Conservation (phyloP, 2,797 vertebrate species). For the Lepus oiostolus region DNA sequence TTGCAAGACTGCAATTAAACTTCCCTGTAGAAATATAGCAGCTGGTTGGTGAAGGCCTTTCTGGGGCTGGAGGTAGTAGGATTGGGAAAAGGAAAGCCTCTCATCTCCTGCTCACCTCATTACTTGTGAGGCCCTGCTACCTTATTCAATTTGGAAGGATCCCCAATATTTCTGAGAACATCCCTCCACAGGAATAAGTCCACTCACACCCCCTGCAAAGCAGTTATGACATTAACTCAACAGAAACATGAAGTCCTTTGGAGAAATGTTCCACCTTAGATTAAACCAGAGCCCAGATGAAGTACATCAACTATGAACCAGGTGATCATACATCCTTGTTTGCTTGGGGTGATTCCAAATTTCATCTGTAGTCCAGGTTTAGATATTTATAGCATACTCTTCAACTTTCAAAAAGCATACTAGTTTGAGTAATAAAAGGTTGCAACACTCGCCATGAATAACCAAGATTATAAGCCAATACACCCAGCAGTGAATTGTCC, state of each 20-base stretch:
- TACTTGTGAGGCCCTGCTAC: background rate
- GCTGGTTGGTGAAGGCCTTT: background rate
- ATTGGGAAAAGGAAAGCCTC: background rate
- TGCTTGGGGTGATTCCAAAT: background rate
- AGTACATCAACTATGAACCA: background rate
- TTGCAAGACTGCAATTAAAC: background rate
- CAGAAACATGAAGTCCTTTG: background rate
- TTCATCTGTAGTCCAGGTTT: background rate
- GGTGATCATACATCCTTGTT: background rate
- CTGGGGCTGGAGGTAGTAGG: background rate
- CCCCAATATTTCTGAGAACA: background rate
- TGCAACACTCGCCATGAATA: background rate
- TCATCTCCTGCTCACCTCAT: background rate
- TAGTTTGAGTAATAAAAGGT: background rate
- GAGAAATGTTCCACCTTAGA: background rate
- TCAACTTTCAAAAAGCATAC: background rate
- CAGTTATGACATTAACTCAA: background rate
- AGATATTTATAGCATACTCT: background rate
- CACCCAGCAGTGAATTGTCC: background rate
- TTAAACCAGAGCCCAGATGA: conserved; percentile 47
- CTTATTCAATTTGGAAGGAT: background rate
- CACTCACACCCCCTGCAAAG: background rate
- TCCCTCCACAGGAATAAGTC: background rate
- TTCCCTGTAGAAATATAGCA: background rate
- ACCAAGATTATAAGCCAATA: background rate